These are phyloP conservation scores for Synanthedon andrenaeformis DNA, from an alignment of 2,888 invertebrate species.

Conservation along the genomic window DNA sequence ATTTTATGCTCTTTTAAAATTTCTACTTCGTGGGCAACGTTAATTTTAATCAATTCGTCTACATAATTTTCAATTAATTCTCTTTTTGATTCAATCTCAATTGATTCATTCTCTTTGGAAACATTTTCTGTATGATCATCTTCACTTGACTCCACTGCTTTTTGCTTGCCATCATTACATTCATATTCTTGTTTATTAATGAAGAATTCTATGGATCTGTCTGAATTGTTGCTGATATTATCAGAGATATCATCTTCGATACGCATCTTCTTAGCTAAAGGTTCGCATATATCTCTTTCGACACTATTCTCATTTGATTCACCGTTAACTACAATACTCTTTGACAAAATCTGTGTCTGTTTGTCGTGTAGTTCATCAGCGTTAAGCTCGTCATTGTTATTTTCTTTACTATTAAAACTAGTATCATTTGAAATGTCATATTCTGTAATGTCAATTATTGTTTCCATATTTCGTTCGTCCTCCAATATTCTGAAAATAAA, in stretches of 20 bases:
- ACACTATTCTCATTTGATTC: background rate
- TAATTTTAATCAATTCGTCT: background rate
- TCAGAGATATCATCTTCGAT: constrained; percentile 24
- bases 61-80: constrained; percentile 1
- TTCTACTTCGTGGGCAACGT: background rate
- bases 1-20: background rate
- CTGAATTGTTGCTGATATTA: constrained; percentile 46
- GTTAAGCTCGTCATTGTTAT: too few species aligned
- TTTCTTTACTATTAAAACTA: too few species aligned
- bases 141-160: constrained; percentile 5
- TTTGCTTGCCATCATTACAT: constrained; percentile 25
- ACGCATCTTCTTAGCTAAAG: constrained; percentile 32
- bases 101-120: constrained; percentile 3
- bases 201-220: constrained; percentile 30
- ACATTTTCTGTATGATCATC: constrained; percentile 1
- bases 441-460: too few species aligned
- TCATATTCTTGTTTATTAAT: too few species aligned
- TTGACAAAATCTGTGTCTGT: background rate
- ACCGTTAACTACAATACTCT: background rate
- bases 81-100: background rate
- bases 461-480: too few species aligned
- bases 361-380: background rate
- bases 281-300: constrained; percentile 17
- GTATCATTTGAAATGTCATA: too few species aligned
- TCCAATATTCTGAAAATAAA: too few species aligned